These are phyloP conservation scores for Lonchura striata DNA, from an alignment of 2,113 vertebrate species.

Conservation along the genomic window DNA sequence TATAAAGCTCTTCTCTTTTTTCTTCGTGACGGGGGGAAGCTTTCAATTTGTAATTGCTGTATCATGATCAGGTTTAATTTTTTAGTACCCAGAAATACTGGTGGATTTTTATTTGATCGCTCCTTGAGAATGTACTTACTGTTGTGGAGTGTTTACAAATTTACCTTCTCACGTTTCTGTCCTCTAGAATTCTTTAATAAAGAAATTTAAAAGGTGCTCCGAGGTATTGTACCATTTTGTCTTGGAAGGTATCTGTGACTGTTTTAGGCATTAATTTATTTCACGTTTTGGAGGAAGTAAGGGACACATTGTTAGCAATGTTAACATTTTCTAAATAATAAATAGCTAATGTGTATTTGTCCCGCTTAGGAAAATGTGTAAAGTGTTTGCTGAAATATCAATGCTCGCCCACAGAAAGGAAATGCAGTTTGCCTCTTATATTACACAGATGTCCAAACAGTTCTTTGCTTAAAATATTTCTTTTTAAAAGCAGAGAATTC, in stretches of 20 bases:
- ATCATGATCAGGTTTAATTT: background rate
- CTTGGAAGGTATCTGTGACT: background rate
- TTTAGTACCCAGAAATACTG: background rate
- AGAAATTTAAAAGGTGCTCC: background rate
- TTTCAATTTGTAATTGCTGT: background rate
- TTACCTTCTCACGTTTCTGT: background rate
- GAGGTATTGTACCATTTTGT: rapidly evolving
- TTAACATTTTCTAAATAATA: background rate
- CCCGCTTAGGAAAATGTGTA: background rate
- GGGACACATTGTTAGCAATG: rapidly evolving
- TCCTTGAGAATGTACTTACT: background rate
- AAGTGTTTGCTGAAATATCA: background rate
- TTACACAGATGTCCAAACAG: background rate
- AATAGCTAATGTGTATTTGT: background rate
- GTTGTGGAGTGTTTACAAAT: background rate
- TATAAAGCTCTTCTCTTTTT: background rate
- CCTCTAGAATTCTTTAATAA: background rate
- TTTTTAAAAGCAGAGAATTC: background rate
- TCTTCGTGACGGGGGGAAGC: rapidly evolving
- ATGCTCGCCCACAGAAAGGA: background rate
- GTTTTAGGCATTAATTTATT: background rate
- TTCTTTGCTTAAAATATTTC: background rate
- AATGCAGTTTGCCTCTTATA: background rate
- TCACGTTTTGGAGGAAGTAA: background rate
- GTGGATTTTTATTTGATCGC: rapidly evolving